Evolutionary conservation across 2,113 vertebrate species (phyloP).

Genomic region (Eulemur rufifrons): DNA sequence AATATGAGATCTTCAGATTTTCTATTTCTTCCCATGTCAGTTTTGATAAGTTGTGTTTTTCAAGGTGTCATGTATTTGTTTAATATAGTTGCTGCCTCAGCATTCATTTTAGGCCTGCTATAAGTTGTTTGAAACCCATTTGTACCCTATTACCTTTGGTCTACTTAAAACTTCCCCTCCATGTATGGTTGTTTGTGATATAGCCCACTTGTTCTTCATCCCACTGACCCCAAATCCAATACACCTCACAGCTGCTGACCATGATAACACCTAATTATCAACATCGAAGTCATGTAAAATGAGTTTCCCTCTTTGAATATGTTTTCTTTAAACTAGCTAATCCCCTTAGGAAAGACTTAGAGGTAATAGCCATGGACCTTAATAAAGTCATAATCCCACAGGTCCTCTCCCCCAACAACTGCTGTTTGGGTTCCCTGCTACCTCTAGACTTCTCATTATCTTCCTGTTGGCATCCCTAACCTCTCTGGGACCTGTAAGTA

Average conservation of each 20-base stretch:
- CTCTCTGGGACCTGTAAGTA: not conserved
- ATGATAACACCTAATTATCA: not conserved
- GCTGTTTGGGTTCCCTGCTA: not conserved
- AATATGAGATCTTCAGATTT: not conserved
- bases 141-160: not conserved
- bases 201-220: not conserved
- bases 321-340: not conserved
- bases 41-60: conserved; percentile 34
- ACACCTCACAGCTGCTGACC: not conserved
- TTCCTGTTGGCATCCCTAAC: not conserved
- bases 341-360: not conserved
- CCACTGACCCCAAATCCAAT: not conserved
- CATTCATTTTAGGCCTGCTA: not conserved
- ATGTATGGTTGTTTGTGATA: not conserved
- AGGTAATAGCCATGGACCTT: not conserved
- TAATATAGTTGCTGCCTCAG: not conserved
- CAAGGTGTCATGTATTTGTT: not conserved
- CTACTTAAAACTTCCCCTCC: not conserved
- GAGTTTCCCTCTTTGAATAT: not conserved
- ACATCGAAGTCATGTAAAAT: not conserved
- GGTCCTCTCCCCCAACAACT: not conserved
- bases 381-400: not conserved
- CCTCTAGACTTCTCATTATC: not conserved
- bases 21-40: conserved; percentile 42
- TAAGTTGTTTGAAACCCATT: not conserved